Evolutionary conservation across 1,140 invertebrate genomes (phyloP), one percentile per base, ranked within the genome.

Genomic region (Sarcophaga peregrina): DNA sequence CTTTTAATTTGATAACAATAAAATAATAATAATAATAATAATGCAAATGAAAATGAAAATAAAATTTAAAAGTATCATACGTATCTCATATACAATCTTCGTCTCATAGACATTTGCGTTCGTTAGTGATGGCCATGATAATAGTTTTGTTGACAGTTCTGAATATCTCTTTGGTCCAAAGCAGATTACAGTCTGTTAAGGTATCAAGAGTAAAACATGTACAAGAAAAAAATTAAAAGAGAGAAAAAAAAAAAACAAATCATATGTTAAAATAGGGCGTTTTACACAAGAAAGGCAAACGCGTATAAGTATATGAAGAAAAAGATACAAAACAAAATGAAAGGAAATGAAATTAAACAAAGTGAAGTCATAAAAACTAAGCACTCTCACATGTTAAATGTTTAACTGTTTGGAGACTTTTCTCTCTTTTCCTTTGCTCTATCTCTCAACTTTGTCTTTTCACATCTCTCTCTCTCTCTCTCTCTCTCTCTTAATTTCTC

Each of bases 351-450:
- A 58, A 58, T n/a, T 11, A 58, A 58, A 58, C 7, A 58, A 58
- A 13, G 13, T n/a, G 13, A 7, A 58, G 25, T 37, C 25, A 37
- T 37, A 37, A 37, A 37, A 37, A 37, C 25, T 37, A 37, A 37
- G 25, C n/a, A 20, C 1, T 20, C 10, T 8, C 8, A 68, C 17
- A 25, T 68, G 62, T 68, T 20, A 25, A 68, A 10, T 25, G 62
- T 68, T 68, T 37, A 37, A 37, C 25, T 25, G 74, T 8, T 76
- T 78, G 75, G 75, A 78, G 75, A 78, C 47, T 78, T 78, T 78
- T 1, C 75, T 78, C 75, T 50, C 10, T 48, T 0, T 13, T 68
- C 3, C 58, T 7, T 20, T 11, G 62, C 62, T 72, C 62, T 20
- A 10, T 37, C 17, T 8, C 3, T 25, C 17, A 4, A 5, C 58